These are phyloP conservation scores for Zhuqinia jingwanae DNA, from an alignment of 2,888 invertebrate genomes.

Conservation along the genomic window DNA sequence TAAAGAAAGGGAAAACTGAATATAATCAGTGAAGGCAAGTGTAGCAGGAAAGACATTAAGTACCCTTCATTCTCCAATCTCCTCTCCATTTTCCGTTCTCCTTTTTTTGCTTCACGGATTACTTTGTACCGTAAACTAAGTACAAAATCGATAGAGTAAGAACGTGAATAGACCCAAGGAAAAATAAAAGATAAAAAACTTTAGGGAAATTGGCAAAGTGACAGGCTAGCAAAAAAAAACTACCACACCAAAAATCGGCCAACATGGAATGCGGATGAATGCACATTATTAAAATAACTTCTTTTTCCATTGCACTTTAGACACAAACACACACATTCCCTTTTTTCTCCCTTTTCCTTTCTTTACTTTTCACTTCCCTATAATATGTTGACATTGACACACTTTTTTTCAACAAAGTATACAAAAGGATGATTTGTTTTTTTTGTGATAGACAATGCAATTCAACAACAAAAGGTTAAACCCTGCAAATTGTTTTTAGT, in stretches of 20 bases:
- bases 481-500: slow-evolving; percentile 12
- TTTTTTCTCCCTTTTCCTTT: too few species aligned
- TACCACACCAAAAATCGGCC: not conserved
- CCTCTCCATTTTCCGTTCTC: too few species aligned
- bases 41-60: too few species aligned
- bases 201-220: slow-evolving; percentile 31
- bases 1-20: slow-evolving; percentile 1
- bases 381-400: slow-evolving; percentile 54
- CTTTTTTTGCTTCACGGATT: not conserved
- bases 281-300: not conserved
- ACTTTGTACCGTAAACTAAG: not conserved
- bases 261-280: not conserved
- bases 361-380: not conserved
- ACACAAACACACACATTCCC: too few species aligned
- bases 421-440: too few species aligned
- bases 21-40: too few species aligned
- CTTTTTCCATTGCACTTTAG: not conserved
- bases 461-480: not conserved
- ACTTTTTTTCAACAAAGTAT: slow-evolving; percentile 21
- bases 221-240: not conserved
- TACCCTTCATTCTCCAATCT: too few species aligned
- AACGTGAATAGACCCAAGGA: too few species aligned
- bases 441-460: slow-evolving; percentile 11
- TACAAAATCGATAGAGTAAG: slow-evolving; percentile 46
- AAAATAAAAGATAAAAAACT: too few species aligned